Evolutionary conservation across 37 sponge, comb jelly and placozoan genomes (phyloP), one percentile per base, ranked within the genome.

Genomic region (Axinella damicornis): DNA sequence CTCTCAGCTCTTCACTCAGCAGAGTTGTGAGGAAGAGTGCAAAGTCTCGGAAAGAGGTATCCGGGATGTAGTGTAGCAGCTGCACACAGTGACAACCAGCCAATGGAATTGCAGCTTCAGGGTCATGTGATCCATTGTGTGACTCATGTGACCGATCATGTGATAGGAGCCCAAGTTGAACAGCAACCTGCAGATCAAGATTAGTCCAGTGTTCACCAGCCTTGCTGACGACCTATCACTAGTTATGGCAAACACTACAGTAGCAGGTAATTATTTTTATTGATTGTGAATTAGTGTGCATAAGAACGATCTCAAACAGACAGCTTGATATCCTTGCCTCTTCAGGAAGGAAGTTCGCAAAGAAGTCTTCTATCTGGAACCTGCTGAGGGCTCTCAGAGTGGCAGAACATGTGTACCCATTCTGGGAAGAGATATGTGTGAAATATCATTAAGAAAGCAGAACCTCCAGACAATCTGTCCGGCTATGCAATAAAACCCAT

Each of bases 1-100:
- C 54, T 54, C 75, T 41, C 67, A 75, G 33, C 57, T 84, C 84
- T 24, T 38, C 39, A 5, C 40, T 56, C 6, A 84, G 22, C 19
- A 65, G 75, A 28, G 56, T 52, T 0, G 76, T 34, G 37, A 84
- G 76, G 56, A 84, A 84, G 46, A 34, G 34, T 0, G 36, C 20
- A 57, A 66, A 75, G 53, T 38, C 76, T 24, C 25, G 39, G 35
- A 75, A 57, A 32, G 67, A 74, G 28, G 15, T 56, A 4, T n/a
- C 32, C 2, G 84, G 84, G 27, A 84, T 27, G 38, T 31, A 28
- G n/a, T 75, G 84, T 22, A 84, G 53, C 57, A 84, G 64, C 25
- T 65, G 55, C 18, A 84, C 76, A 34, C 66, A 75, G 21, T 82
- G 71, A 6, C n/a, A 31, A 16, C 76, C 76, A 62, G 28, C 55